Evolutionary conservation across 2,113 vertebrate genomes (phyloP).

Genomic region (Stigmatopora nigra): DNA sequence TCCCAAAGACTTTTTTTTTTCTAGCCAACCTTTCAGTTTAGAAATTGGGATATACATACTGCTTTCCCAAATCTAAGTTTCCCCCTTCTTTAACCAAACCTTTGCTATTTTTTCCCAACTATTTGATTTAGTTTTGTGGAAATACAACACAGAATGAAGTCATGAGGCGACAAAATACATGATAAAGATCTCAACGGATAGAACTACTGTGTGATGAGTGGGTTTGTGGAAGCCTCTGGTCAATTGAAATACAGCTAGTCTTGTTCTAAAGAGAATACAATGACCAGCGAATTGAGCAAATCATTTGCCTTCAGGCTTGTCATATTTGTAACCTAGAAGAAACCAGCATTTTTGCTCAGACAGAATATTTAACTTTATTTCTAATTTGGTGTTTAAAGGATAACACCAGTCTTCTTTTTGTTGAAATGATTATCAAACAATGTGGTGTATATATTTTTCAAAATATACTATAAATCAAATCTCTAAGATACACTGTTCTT

Average conservation of each 20-base stretch:
- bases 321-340: constrained; percentile 15
- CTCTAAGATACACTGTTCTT: constrained; percentile 16
- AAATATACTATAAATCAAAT: constrained; percentile 1
- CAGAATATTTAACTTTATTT: background rate
- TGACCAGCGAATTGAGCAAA: constrained; percentile 4
- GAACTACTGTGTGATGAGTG: constrained; percentile 11
- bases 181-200: background rate
- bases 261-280: constrained; percentile 10
- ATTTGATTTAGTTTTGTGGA: constrained; percentile 16
- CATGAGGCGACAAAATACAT: constrained; percentile 19
- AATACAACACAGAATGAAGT: constrained; percentile 29
- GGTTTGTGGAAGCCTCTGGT: constrained; percentile 18
- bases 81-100: constrained; percentile 3
- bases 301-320: background rate
- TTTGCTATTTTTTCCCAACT: background rate
- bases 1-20: constrained; percentile 22
- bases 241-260: constrained; percentile 18
- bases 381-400: background rate
- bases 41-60: constrained; percentile 19
- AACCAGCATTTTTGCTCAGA: background rate
- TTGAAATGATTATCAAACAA: background rate
- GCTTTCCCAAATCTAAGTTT: constrained; percentile 29
- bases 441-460: background rate
- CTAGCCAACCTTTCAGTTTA: constrained; percentile 22
- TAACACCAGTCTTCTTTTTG: background rate